phyloP scores from a whole-genome alignment of 2,113 vertebrate genomes.

The Ardeotis arabs region DNA sequence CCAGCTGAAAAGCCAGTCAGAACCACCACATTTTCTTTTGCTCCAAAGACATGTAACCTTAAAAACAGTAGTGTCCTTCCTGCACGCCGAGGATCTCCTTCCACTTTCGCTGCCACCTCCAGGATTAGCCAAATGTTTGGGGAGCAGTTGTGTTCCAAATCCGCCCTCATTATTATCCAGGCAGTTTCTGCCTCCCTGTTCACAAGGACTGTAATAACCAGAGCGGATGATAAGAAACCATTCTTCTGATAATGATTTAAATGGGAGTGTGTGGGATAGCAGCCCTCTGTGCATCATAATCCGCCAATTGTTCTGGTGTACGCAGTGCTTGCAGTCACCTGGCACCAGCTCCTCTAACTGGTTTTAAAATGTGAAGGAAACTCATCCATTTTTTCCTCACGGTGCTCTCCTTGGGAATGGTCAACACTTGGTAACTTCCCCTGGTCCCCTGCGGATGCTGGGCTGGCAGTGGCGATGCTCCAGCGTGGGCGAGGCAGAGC shows the following conservation, averaged over 20 bases:
- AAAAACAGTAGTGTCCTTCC: background rate
- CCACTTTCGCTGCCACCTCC: background rate
- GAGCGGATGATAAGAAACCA: background rate
- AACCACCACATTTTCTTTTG: background rate
- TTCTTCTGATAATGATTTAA: background rate
- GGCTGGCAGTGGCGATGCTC: background rate
- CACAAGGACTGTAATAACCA: background rate
- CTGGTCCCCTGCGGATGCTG: background rate
- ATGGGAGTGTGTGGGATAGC: background rate
- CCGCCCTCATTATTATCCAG: background rate
- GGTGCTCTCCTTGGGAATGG: background rate
- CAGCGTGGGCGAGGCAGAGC: background rate
- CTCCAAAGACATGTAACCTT: background rate
- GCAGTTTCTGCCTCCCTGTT: background rate
- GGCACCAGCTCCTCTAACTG: background rate
- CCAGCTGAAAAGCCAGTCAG: background rate
- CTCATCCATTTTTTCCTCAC: no score
- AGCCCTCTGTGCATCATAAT: background rate
- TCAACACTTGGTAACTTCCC: rapidly evolving
- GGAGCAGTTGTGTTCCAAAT: background rate
- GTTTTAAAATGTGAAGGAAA: background rate
- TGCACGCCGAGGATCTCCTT: background rate
- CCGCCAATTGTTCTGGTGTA: background rate
- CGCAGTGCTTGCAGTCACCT: background rate
- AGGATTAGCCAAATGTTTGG: background rate